A percentile compares a stretch with the other conserved stretches of the same genome.
Conservation (phyloP, 64 coral and sea anemone species). For the Montipora cactus region DNA sequence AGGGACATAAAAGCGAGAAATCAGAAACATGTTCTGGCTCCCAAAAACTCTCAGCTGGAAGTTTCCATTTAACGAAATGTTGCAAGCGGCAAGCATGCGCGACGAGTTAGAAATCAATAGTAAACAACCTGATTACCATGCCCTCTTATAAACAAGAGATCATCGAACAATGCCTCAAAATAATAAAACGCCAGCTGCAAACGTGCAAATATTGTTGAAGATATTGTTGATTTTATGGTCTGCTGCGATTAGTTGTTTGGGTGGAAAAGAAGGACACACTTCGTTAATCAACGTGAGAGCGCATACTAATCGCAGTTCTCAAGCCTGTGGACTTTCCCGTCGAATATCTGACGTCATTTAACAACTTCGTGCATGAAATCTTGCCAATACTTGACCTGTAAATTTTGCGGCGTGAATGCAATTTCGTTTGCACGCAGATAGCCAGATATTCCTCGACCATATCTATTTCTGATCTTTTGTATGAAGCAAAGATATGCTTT, state of each 20-base stretch:
- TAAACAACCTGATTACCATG: conserved; percentile 15
- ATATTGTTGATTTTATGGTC: conserved; percentile 59
- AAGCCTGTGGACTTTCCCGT: not conserved
- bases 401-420: not conserved
- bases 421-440: not conserved
- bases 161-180: not conserved
- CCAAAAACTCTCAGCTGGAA: not conserved
- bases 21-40: not conserved
- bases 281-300: conserved; percentile 44
- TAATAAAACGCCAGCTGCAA: conserved; percentile 26
- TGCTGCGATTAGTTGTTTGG: not conserved
- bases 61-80: not conserved
- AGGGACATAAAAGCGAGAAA: not conserved
- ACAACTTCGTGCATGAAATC: not conserved
- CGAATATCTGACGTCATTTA: not conserved
- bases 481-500: not conserved
- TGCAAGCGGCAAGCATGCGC: not conserved
- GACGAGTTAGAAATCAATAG: not conserved
- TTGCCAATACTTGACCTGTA: not conserved
- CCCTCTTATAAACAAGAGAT: not conserved
- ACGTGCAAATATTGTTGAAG: not conserved
- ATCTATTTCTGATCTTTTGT: not conserved
- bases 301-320: conserved; percentile 51
- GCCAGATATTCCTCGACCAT: not conserved
- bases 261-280: not conserved